Base-by-base conservation (phyloP, 2,797 vertebrate species). In the Champsocephalus gunnari region DNA sequence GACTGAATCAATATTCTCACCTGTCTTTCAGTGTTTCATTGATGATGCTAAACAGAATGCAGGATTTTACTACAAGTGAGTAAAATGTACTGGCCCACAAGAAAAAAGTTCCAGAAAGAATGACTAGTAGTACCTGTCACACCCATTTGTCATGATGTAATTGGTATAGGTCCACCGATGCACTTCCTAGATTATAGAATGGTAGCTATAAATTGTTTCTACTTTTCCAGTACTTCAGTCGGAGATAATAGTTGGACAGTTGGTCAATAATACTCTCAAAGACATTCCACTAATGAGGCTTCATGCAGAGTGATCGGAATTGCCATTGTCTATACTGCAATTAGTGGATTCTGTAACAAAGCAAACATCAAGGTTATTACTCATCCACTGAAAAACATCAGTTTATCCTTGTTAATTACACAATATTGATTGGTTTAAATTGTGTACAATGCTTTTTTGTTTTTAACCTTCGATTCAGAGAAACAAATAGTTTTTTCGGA, bases 321-420 rank as follows among this genome's bases (percentile, higher is more conserved):
- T 53, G 12, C 24, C 12, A 6, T 47, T n/a, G 4, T 16, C 9
- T 47, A 11, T 16, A 48, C 41, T 38, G 38, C 19, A 54, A 49
- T 53, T 44, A 16, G 19, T 57, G 9, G 4, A 38, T 51, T 67
- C 17, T 58, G n/a, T 32, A 62, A 75, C 47, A 28, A 24, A 44
- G 21, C 24, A 44, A 54, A 38, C 57, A 62, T 79, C n/a, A 66
- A 58, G 24, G 21, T 21, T 21, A 24, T 24, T 24, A 24, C 24
- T 24, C 24, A 24, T 24, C 24, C 24, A 24, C 24, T 24, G 3
- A 3, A 24, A 24, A 24, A 24, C 24, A 24, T 24, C 24, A 24
- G 24, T 24, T 24, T 24, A 24, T 24, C 24, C 24, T 24, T 24
- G 2, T 21, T 21, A 21, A 24, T 24, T 24, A 24, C 24, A 24